Evolutionary conservation across 2,888 invertebrate species (phyloP).

Genomic region (Cistogaster globosa): DNA sequence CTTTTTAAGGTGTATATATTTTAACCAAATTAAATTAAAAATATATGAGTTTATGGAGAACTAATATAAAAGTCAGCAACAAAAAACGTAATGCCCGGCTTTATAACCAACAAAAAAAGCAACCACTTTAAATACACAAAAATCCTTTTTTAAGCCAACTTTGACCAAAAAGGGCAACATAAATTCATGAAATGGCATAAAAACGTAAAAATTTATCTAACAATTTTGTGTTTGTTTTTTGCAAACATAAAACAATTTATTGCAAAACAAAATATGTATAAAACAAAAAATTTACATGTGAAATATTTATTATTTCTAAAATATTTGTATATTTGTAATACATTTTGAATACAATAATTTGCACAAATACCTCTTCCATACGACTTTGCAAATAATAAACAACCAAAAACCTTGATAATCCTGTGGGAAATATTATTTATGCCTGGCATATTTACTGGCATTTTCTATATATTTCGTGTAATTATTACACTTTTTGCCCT

Average conservation of each 20-base stretch:
- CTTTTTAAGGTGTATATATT: too few relatives aligned
- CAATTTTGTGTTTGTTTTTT: neutral
- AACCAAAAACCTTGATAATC: constrained; percentile 12
- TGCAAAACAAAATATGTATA: neutral
- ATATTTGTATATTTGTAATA: too few relatives aligned
- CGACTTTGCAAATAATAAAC: neutral
- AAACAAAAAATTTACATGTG: too few relatives aligned
- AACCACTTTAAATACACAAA: too few relatives aligned
- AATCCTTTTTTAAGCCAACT: neutral
- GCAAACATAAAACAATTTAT: neutral
- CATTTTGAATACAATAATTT: too few relatives aligned
- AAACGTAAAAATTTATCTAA: constrained; percentile 45
- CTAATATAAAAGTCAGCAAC: too few relatives aligned
- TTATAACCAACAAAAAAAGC: too few relatives aligned
- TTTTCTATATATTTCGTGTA: neutral
- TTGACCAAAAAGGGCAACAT: constrained; percentile 17
- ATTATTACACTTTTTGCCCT: constrained; percentile 19
- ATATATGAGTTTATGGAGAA: too few relatives aligned
- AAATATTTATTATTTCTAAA: too few relatives aligned
- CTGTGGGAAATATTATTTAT: constrained; percentile 18
- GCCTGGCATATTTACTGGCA: constrained; percentile 15
- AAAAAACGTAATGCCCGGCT: too few relatives aligned
- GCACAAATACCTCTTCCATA: too few relatives aligned
- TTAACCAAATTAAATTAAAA: too few relatives aligned
- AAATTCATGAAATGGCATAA: constrained; percentile 36